A percentile compares a stretch with the other conserved stretches of the same genome.
Evolutionary conservation across 2,797 vertebrate species (phyloP).

Genomic region (Phoebastria nigripes): DNA sequence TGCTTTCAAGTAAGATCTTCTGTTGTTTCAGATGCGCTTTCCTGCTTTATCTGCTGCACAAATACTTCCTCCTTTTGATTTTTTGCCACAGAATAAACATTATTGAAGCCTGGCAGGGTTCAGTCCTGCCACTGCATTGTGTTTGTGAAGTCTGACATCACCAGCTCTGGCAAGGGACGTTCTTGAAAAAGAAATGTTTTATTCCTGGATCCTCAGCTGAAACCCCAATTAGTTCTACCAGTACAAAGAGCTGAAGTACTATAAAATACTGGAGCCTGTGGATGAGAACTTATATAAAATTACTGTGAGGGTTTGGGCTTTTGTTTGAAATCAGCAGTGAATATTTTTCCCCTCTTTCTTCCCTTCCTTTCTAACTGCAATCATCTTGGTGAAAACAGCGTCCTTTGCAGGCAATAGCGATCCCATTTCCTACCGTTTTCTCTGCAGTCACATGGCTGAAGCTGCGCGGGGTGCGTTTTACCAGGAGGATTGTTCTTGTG

Average conservation of each 20-base stretch:
- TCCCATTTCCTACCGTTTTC: fast-evolving
- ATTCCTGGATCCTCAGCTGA: neutral
- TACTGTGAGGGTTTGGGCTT: neutral
- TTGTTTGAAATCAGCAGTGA: neutral
- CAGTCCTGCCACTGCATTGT: neutral
- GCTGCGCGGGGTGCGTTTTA: fast-evolving
- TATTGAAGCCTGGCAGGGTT: neutral
- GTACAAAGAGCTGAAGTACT: neutral
- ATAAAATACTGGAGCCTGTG: neutral
- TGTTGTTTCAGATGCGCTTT: neutral
- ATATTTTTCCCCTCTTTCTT: neutral
- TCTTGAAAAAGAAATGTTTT: neutral
- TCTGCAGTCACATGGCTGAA: neutral
- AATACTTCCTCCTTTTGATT: neutral
- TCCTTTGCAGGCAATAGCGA: neutral
- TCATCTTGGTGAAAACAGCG: neutral
- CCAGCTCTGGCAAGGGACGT: neutral
- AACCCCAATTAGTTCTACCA: neutral
- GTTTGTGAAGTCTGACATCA: neutral
- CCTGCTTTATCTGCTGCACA: neutral
- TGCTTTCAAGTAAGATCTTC: neutral
- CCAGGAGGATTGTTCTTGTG: neutral
- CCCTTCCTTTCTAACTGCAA: neutral
- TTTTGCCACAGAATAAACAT: neutral
- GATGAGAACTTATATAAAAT: neutral